Conservation (phyloP, 2,113 vertebrate species). For the human (Homo sapiens) region GRCh38 chr1:148917501-148918000, state of each 20-base stretch:
- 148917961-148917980: not conserved
- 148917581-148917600: not conserved
- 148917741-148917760: not conserved
- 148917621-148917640: not conserved
- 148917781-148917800: conserved; percentile 27
- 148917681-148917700: not conserved
- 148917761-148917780: not conserved
- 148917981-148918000: not conserved
- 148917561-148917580: not conserved
- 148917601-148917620: not conserved
- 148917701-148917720: not conserved
- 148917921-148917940: not conserved
- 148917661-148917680: not conserved
- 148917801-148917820: not conserved
- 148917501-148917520: too few relatives aligned
- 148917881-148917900: not conserved
- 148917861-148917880: not conserved
- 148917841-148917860: not conserved
- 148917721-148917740: not conserved
- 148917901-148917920: not conserved
- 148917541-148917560: too few relatives aligned
- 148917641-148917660: not conserved
- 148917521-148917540: too few relatives aligned
- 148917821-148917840: not conserved
- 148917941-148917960: not conserved